These are phyloP conservation scores for Regulus satrapa DNA, from an alignment of 2,113 vertebrate species.

Conservation along the genomic window DNA sequence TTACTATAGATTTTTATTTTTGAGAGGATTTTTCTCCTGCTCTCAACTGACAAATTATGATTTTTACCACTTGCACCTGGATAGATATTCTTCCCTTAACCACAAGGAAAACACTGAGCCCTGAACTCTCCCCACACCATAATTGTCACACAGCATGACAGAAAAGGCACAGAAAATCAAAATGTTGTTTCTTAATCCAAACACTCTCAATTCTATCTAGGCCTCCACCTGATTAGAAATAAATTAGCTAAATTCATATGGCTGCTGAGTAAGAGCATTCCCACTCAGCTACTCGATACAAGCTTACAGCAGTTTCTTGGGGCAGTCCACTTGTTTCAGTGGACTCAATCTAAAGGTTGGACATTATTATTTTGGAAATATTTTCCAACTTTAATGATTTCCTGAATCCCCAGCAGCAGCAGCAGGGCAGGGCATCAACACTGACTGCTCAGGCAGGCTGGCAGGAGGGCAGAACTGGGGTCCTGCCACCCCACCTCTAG, in stretches of 20 bases:
- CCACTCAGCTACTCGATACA: neutral
- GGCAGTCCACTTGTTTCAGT: too few species aligned
- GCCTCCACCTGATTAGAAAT: neutral
- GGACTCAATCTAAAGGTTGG: neutral
- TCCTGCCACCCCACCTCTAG: neutral
- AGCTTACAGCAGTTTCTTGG: neutral
- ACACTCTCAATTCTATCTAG: neutral
- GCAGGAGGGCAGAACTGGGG: neutral
- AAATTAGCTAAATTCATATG: neutral
- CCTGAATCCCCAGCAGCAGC: rapidly evolving
- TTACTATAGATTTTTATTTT: neutral
- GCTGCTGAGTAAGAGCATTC: neutral
- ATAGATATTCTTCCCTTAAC: neutral
- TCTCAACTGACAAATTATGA: neutral
- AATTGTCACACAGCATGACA: neutral
- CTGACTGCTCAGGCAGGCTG: neutral
- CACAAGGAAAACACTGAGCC: neutral
- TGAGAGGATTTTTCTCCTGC: neutral
- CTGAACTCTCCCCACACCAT: neutral
- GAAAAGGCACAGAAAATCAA: neutral
- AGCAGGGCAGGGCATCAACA: neutral
- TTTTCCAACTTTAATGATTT: neutral
- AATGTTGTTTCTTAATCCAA: neutral
- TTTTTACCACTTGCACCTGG: neutral
- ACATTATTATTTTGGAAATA: neutral